Base-by-base conservation (phyloP, 2,797 vertebrate genomes). In the Acanthopagrus latus region DNA sequence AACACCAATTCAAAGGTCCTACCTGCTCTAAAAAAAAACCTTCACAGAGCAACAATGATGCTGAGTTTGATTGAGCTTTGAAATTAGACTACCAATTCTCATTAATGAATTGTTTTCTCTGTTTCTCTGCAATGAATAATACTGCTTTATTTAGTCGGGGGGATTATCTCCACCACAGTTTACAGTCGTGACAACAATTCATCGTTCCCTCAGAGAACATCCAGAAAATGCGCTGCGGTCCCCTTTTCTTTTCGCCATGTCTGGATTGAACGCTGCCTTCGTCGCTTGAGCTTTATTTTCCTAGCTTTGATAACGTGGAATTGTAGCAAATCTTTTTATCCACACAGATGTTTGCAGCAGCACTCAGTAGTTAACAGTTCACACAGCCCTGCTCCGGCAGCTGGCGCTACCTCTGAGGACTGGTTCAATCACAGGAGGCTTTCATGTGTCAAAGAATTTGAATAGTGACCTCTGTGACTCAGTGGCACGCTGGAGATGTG, bases 401-500 rank as follows among this genome's bases (percentile, higher is more conserved):
- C 92, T 90, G 93, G 87, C 83, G 27, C 74, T 80, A 82, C 91
- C 90, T 91, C 89, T 78, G 88, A 91, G 88, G 84, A 85, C 86
- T 33, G 71, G 27, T 90, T 92, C 91, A 90, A 91, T 93, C 89
- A 86, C 87, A 63, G 55, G 78, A 84, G 86, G 88, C 92, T 92
- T 92, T 92, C 84, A 91, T 91, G 90, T 92, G 91, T 90, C 88
- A 88, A 71, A 88, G 81, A 89, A 88, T 90, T 82, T 89, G 82
- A 93, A 86, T 74, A 58, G 86, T 91, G 90, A 93, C 94, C 91
- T 91, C 87, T 84, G 85, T 77, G 86, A 86, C 90, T 89, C 85
- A 13, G 81, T 65, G 75, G 72, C 78, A 72, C 72, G 14, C 68
- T 69, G 71, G 83, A 86, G 87, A 89, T 89, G 85, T 88, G 90